Evolutionary conservation across 2,888 invertebrate genomes (phyloP), one percentile per base, ranked within the genome.

Genomic region (Drosophila acutilabella): DNA sequence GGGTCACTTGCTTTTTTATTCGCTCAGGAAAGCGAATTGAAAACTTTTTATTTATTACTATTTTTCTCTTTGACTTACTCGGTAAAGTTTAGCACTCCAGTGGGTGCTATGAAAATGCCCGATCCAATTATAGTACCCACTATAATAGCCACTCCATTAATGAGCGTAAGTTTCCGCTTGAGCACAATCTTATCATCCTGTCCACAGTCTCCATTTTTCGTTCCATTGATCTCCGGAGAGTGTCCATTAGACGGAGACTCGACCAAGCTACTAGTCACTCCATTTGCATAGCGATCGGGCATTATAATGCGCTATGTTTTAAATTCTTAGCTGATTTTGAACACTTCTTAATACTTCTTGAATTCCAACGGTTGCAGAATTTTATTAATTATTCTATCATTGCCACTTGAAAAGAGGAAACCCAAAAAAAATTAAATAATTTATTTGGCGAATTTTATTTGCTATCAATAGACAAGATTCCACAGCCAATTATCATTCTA

Each of bases 91-190:
- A 94, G 95, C 73, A 96, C 96, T 80, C 96, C 96, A 75, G 97
- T 96, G n/a, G 98, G 98, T 30, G 97, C 96, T 81, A 98, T 96
- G 92, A 98, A 98, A 83, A 98, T 98, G 56, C 98, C 98, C 68
- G 97, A 95, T 94, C 98, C 98, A 77, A 98, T 96, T 86, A 97
- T 97, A 33, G 96, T 96, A 41, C 97, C 97, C 45, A 98, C 96
- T 88, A 98, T 97, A 69, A 98, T 95, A 30, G 96, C 96, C 26
- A 98, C 96, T 79, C 97, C 98, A 93, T 97, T 97, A 83, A 96
- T 93, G 47, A 98, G 93, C 33, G 97, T 97, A 86, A 98, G 95
- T 93, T 96, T 96, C 69, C 97, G 94, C 93, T 97, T 96, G 73
- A 96, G 92, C 80, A 95, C 95, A 80, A 96, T 94, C 93, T 95